phyloP scores from a whole-genome alignment of 2,113 vertebrate species.

The Corythaixoides concolor region DNA sequence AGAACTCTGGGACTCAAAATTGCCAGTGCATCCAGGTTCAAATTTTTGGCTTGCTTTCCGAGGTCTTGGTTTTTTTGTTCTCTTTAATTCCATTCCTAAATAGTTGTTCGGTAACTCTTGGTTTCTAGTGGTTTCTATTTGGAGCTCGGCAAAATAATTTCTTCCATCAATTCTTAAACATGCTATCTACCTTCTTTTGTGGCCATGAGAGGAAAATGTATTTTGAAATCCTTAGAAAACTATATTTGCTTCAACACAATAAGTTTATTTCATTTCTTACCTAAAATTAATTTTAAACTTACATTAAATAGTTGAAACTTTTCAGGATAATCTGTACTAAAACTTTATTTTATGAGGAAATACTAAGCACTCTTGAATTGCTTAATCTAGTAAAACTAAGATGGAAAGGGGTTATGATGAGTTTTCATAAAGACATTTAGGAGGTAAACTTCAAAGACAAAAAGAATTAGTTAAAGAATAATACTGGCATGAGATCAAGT shows the following conservation, averaged over 20 bases:
- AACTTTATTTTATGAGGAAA: background rate
- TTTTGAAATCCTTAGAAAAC: background rate
- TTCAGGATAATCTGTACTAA: background rate
- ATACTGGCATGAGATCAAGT: background rate
- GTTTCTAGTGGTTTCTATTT: background rate
- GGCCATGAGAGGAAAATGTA: background rate
- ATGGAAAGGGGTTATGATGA: background rate
- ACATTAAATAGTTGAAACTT: background rate
- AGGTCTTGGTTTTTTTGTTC: background rate
- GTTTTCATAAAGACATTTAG: background rate
- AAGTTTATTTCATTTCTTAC: background rate
- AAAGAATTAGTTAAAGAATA: constrained; percentile 12
- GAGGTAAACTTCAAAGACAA: background rate
- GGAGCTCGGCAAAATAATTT: background rate
- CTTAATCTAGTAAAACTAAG: background rate
- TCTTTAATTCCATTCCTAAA: background rate
- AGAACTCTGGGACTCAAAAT: background rate
- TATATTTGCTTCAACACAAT: background rate
- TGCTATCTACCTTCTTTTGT: background rate
- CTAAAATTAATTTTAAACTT: background rate
- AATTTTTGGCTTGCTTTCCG: background rate
- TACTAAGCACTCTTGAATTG: background rate
- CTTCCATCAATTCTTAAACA: background rate
- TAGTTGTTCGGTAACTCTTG: background rate
- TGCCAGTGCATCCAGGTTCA: background rate